Percentiles rank a stretch among this genome's conserved stretches.
These are phyloP conservation scores for Bombyx mori DNA, from an alignment of 1,140 invertebrate genomes.

Conservation along the genomic window DNA sequence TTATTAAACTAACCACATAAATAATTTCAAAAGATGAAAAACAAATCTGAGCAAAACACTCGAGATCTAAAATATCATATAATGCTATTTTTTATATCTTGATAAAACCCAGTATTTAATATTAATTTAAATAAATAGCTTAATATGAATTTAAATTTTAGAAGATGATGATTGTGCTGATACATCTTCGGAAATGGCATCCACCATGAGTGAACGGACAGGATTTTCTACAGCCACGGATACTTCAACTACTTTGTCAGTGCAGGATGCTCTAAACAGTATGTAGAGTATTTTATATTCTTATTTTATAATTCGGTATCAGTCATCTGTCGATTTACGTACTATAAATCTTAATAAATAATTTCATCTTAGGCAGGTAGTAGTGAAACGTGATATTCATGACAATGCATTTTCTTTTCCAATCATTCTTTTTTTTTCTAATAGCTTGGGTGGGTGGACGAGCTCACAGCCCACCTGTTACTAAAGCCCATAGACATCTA, in stretches of 20 bases:
- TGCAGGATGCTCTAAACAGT: slow-evolving; percentile 64
- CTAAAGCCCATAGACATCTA: too few relatives aligned
- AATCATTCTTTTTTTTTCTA: too few relatives aligned
- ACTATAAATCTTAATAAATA: too few relatives aligned
- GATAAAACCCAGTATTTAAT: background rate
- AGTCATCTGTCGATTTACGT: too few relatives aligned
- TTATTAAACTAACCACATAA: too few relatives aligned
- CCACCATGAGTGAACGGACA: slow-evolving; percentile 58
- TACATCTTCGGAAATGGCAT: slow-evolving; percentile 53
- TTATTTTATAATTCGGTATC: background rate
- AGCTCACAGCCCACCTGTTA: too few relatives aligned
- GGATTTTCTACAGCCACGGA: slow-evolving; percentile 55
- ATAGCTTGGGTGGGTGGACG: too few relatives aligned
- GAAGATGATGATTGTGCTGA: slow-evolving; percentile 55
- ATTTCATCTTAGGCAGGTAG: background rate
- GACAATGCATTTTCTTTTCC: too few relatives aligned
- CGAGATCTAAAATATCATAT: background rate
- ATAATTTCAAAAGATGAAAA: too few relatives aligned
- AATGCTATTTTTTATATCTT: background rate
- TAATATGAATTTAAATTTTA: slow-evolving; percentile 2
- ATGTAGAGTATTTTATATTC: slow-evolving; percentile 18
- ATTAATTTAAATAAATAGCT: background rate
- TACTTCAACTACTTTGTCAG: slow-evolving; percentile 50
- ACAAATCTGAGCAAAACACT: too few relatives aligned
- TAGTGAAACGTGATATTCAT: background rate